Conservation (phyloP, 2,888 invertebrate species). For the Hedychridium roseum region DNA sequence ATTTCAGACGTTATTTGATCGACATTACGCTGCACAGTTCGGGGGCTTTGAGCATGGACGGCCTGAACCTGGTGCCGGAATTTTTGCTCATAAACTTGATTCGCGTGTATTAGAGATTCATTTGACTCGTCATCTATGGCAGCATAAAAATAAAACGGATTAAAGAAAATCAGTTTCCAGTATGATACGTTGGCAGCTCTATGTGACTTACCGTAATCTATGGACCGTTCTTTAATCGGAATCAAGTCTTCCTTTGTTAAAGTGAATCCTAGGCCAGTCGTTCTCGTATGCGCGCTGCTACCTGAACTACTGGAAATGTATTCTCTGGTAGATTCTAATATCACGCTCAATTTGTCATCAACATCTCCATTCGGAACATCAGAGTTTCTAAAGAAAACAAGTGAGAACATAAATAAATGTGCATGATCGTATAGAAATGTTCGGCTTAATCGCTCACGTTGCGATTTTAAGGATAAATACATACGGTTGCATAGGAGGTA, state of each 20-base stretch:
- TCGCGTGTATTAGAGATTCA: slow-evolving; percentile 35
- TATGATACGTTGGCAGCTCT: too few relatives aligned
- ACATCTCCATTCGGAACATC: slow-evolving; percentile 33
- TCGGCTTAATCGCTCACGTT: background rate
- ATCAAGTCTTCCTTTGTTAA: slow-evolving; percentile 51
- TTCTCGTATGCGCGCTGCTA: slow-evolving; percentile 49
- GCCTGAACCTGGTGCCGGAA: slow-evolving; percentile 59
- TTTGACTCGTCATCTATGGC: slow-evolving; percentile 38
- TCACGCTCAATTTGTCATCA: slow-evolving; percentile 67
- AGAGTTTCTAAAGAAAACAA: slow-evolving; percentile 30
- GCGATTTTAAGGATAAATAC: slow-evolving; percentile 9
- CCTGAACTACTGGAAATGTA: slow-evolving; percentile 66
- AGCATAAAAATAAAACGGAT: too few relatives aligned
- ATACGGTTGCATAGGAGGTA: slow-evolving; percentile 35
- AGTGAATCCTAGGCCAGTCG: slow-evolving; percentile 48
- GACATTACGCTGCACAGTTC: slow-evolving; percentile 61
- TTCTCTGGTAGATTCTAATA: slow-evolving; percentile 72
- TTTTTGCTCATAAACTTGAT: slow-evolving; percentile 53
- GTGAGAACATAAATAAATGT: slow-evolving; percentile 8
- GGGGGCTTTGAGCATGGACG: slow-evolving; percentile 61
- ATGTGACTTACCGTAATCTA: slow-evolving; percentile 17
- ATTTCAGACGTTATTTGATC: slow-evolving; percentile 61
- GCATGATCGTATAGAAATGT: background rate
- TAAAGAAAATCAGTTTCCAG: too few relatives aligned
- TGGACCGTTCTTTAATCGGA: slow-evolving; percentile 52